phyloP scores from a whole-genome alignment of 2,113 vertebrate species.

The Pomatostomus ruficeps region DNA sequence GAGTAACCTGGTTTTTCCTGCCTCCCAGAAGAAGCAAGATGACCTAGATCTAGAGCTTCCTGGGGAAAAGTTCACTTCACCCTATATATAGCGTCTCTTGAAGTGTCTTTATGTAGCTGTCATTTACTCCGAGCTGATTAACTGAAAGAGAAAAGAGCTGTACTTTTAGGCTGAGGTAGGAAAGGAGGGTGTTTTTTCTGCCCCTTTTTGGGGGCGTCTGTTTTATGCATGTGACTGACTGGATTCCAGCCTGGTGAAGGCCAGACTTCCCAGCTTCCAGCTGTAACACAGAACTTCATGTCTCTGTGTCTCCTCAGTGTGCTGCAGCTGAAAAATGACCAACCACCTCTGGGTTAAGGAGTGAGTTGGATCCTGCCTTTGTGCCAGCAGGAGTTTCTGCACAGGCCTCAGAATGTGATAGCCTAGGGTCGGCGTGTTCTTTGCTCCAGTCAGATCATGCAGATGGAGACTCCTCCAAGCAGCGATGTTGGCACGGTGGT shows the following conservation, averaged over 20 bases:
- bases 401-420: not conserved
- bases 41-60: constrained; percentile 23
- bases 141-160: not conserved
- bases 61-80: constrained; percentile 5
- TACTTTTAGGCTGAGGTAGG: not conserved
- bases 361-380: not conserved
- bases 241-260: not conserved
- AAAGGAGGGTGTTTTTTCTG: not conserved
- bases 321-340: not conserved
- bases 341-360: not conserved
- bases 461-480: not conserved
- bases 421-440: not conserved
- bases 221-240: accelerated
- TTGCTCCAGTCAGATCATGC: not conserved
- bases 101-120: constrained; percentile 2
- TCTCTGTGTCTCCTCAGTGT: not conserved
- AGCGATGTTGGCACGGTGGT: accelerated
- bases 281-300: not conserved
- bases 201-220: accelerated
- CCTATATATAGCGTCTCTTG: not conserved
- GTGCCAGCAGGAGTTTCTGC: not conserved
- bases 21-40: not conserved
- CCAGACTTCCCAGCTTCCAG: not conserved
- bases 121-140: not conserved
- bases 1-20: not conserved